Evolutionary conservation across 2,888 invertebrate genomes (phyloP).

Genomic region (Andrena dorsata): DNA sequence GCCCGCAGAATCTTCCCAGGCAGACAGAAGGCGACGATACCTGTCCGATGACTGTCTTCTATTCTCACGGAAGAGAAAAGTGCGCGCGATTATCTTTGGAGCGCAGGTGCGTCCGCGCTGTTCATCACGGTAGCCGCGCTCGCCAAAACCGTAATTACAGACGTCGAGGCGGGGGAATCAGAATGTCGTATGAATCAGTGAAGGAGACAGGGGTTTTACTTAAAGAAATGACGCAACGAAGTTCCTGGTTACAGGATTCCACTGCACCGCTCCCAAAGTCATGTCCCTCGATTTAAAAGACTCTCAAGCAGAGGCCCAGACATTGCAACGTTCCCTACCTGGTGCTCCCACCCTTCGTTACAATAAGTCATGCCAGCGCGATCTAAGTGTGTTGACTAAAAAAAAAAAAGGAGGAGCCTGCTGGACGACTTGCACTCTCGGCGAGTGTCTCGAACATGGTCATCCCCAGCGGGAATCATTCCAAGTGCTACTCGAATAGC

Average conservation of each 20-base stretch:
- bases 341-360: too few species aligned
- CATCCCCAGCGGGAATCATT: neutral
- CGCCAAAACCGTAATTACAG: slow-evolving; percentile 67
- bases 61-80: slow-evolving; percentile 80
- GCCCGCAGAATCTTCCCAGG: slow-evolving; percentile 56
- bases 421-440: slow-evolving; percentile 28
- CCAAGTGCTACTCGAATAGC: slow-evolving; percentile 9
- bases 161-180: slow-evolving; percentile 25
- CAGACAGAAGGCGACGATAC: slow-evolving; percentile 65
- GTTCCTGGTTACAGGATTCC: slow-evolving; percentile 1
- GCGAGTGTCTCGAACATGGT: neutral
- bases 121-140: slow-evolving; percentile 48
- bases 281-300: too few species aligned
- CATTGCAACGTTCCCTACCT: too few species aligned
- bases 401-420: too few species aligned
- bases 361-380: too few species aligned
- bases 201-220: slow-evolving; percentile 25
- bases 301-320: too few species aligned
- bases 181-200: slow-evolving; percentile 56
- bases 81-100: slow-evolving; percentile 48
- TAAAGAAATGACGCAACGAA: slow-evolving; percentile 34
- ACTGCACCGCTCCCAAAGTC: neutral
- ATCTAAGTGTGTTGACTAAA: too few species aligned
- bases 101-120: slow-evolving; percentile 63
- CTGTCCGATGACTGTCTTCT: slow-evolving; percentile 75